These are phyloP conservation scores for Loxodonta africana DNA, from an alignment of 2,113 vertebrate genomes.

Conservation along the genomic window DNA sequence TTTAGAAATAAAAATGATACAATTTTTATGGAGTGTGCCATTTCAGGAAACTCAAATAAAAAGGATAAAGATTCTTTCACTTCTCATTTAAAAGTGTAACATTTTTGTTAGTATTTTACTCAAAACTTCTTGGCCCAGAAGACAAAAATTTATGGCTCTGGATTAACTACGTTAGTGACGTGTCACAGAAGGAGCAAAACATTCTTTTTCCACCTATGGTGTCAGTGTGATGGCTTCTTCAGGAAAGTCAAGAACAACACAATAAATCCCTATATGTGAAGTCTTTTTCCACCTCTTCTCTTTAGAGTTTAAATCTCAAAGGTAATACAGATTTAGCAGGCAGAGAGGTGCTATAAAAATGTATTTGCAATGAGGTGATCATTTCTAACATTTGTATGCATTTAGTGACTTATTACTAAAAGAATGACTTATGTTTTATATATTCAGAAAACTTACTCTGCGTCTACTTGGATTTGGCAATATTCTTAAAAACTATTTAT, in stretches of 20 bases:
- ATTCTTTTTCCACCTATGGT: not conserved
- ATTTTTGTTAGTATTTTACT: slow-evolving; percentile 72
- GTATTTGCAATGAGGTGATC: slow-evolving; percentile 10
- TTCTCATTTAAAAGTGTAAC: slow-evolving; percentile 63
- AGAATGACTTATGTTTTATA: slow-evolving; percentile 38
- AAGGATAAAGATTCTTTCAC: slow-evolving; percentile 72
- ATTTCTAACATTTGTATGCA: slow-evolving; percentile 46
- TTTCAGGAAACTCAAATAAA: slow-evolving; percentile 59
- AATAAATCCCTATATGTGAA: slow-evolving; percentile 54
- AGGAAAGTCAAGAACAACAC: not conserved
- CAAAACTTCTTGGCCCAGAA: slow-evolving; percentile 70
- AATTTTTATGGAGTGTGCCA: slow-evolving; percentile 28
- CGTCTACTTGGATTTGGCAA: slow-evolving; percentile 67
- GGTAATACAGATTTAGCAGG: slow-evolving; percentile 47
- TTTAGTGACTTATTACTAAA: slow-evolving; percentile 52
- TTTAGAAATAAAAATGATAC: slow-evolving; percentile 75
- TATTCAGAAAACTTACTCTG: slow-evolving; percentile 20
- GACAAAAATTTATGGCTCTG: slow-evolving; percentile 52
- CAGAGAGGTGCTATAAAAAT: not conserved
- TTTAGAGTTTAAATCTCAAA: slow-evolving; percentile 59
- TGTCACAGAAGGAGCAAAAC: slow-evolving; percentile 35
- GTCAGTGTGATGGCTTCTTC: not conserved
- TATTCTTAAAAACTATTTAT: slow-evolving; percentile 57
- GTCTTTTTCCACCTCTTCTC: slow-evolving; percentile 23
- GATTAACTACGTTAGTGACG: slow-evolving; percentile 32